These are phyloP conservation scores for Phenganax marumi DNA, from an alignment of 92 coral and sea anemone species.

Conservation along the genomic window DNA sequence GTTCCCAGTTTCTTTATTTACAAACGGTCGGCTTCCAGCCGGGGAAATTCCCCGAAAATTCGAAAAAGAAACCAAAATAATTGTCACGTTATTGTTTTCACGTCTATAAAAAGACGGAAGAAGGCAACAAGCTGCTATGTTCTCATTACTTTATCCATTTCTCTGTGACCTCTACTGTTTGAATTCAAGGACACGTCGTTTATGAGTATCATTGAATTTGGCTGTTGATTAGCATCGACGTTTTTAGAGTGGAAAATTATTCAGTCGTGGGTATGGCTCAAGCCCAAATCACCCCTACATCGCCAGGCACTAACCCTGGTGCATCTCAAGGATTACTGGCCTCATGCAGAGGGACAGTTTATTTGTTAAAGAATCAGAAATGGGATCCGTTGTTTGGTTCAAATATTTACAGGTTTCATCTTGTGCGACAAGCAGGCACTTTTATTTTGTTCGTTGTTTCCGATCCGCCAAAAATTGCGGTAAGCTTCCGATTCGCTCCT, in stretches of 20 bases:
- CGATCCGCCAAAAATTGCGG: slow-evolving; percentile 4
- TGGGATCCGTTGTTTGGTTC: slow-evolving; percentile 26
- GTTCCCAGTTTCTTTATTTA: slow-evolving; percentile 11
- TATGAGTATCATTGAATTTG: background rate
- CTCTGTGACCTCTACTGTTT: background rate
- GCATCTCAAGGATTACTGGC: slow-evolving; percentile 11
- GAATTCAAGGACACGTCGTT: background rate
- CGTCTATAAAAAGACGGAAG: background rate
- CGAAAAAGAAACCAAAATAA: slow-evolving; percentile 2
- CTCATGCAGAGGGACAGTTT: slow-evolving; percentile 13
- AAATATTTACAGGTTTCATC: slow-evolving; percentile 24
- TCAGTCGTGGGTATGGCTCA: slow-evolving; percentile 4
- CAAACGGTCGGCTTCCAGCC: slow-evolving; percentile 11
- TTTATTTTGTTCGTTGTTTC: slow-evolving; percentile 19
- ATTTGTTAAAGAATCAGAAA: background rate
- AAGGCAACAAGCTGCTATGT: background rate
- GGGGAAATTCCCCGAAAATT: slow-evolving; percentile 29
- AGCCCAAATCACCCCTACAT: background rate
- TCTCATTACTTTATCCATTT: background rate
- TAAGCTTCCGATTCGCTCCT: background rate
- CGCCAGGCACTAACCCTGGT: background rate
- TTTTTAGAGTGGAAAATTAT: background rate
- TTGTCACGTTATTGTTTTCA: background rate
- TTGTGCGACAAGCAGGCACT: slow-evolving; percentile 17
- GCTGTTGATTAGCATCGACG: background rate